Evolutionary conservation across 2,888 invertebrate species (phyloP).

Genomic region (Scaptomyza caliginosa): DNA sequence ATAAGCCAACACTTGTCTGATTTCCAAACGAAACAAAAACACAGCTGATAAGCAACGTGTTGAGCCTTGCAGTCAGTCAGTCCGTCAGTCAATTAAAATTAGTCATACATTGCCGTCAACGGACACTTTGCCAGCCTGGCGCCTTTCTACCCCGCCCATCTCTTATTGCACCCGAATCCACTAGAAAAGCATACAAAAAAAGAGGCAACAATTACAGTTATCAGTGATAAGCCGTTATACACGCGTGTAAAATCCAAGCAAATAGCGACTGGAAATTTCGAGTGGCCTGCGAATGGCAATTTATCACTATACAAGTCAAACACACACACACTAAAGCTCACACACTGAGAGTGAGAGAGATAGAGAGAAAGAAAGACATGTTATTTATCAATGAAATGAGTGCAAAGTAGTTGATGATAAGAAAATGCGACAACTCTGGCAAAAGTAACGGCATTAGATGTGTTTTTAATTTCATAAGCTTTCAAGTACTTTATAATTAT

Average conservation of each 20-base stretch:
- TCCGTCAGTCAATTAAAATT: slow-evolving; percentile 33
- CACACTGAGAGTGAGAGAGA: no score
- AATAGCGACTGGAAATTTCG: slow-evolving; percentile 42
- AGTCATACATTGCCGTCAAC: slow-evolving; percentile 44
- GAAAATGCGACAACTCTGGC: slow-evolving; percentile 11
- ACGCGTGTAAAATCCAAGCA: slow-evolving; percentile 31
- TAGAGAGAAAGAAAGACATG: not conserved
- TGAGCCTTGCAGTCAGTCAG: slow-evolving; percentile 49
- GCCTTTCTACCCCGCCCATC: not conserved
- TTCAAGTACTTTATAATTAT: not conserved
- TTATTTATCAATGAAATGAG: slow-evolving; percentile 68
- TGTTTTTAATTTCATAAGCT: not conserved
- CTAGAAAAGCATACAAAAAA: not conserved
- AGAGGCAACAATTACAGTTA: slow-evolving; percentile 30
- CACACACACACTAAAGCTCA: not conserved
- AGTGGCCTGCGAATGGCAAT: slow-evolving; percentile 29
- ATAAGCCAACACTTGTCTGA: slow-evolving; percentile 69
- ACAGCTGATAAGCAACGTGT: slow-evolving; percentile 58
- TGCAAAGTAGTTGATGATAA: slow-evolving; percentile 60
- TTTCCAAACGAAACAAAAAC: slow-evolving; percentile 58
- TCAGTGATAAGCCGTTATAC: slow-evolving; percentile 39
- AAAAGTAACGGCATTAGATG: slow-evolving; percentile 3
- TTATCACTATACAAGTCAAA: slow-evolving; percentile 26
- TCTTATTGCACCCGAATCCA: slow-evolving; percentile 13
- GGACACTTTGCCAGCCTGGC: slow-evolving; percentile 37